A percentile compares a stretch with the other conserved stretches of the same genome.
Conservation (phyloP, 1,140 invertebrate genomes). For the Papilio polytes region DNA sequence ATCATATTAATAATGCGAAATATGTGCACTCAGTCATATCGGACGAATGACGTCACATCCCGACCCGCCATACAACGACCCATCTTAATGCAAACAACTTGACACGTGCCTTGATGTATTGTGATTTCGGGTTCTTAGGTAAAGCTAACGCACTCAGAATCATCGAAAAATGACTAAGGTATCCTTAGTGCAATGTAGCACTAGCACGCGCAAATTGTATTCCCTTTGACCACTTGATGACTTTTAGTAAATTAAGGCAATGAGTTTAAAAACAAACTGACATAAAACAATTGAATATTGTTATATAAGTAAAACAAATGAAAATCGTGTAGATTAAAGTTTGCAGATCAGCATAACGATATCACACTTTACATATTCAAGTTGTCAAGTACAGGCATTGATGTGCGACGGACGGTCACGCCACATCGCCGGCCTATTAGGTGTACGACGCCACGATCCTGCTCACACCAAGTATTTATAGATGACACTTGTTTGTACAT, state of each 20-base stretch:
- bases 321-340: not conserved
- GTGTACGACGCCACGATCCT: not conserved
- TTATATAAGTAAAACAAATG: not conserved
- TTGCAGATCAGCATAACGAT: slow-evolving; percentile 21
- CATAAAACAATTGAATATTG: too few species aligned
- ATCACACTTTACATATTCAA: slow-evolving; percentile 33
- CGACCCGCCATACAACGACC: not conserved
- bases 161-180: too few species aligned
- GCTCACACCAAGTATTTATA: slow-evolving; percentile 6
- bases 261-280: too few species aligned
- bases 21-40: slow-evolving; percentile 43
- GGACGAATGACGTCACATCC: not conserved
- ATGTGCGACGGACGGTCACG: slow-evolving; percentile 29
- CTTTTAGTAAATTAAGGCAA: too few species aligned
- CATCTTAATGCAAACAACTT: not conserved
- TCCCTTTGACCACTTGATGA: too few species aligned
- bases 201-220: too few species aligned
- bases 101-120: not conserved
- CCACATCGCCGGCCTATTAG: slow-evolving; percentile 27
- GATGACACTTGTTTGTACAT: slow-evolving; percentile 29
- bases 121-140: not conserved
- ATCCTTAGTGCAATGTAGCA: too few species aligned
- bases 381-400: slow-evolving; percentile 29
- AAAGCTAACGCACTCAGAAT: too few species aligned
- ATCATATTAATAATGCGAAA: slow-evolving; percentile 30